Conservation (phyloP, 2,888 invertebrate genomes). For the Venusia cambrica region DNA sequence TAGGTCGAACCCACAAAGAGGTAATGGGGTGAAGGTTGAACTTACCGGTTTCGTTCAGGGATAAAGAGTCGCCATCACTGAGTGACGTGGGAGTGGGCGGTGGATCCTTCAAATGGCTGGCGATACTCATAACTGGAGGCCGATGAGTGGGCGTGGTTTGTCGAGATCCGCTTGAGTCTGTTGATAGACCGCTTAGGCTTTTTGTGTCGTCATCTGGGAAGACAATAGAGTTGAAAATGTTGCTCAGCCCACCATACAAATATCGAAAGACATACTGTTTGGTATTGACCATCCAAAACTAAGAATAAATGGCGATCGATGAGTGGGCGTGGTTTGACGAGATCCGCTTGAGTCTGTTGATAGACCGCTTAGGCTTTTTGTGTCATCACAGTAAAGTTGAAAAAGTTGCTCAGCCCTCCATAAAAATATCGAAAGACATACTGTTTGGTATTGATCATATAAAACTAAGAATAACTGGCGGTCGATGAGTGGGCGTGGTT, state of each 20-base stretch:
- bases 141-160: constrained; percentile 86
- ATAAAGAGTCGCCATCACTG: constrained; percentile 65
- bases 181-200: constrained; percentile 58
- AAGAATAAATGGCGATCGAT: constrained; percentile 89
- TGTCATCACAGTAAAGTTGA: constrained; percentile 41
- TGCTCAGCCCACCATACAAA: too few species aligned
- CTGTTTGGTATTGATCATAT: too few species aligned
- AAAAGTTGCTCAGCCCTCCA: too few species aligned
- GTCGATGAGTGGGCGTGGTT: constrained; percentile 85
- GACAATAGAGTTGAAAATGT: constrained; percentile 1
- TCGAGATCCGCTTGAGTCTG: constrained; percentile 71
- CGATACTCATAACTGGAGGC: constrained; percentile 89
- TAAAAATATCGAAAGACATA: too few species aligned
- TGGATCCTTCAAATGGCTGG: constrained; percentile 63
- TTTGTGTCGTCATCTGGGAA: constrained; percentile 62
- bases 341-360: constrained; percentile 69
- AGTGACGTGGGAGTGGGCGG: constrained; percentile 72
- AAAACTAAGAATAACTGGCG: constrained; percentile 91
- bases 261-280: too few species aligned
- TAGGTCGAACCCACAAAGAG: too few species aligned
- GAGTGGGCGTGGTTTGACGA: constrained; percentile 85
- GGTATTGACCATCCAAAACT: too few species aligned
- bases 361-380: constrained; percentile 59
- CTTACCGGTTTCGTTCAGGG: constrained; percentile 63
- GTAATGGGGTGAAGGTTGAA: too few species aligned